phyloP scores from a whole-genome alignment of 2,888 invertebrate species.

The Agrochola circellaris region DNA sequence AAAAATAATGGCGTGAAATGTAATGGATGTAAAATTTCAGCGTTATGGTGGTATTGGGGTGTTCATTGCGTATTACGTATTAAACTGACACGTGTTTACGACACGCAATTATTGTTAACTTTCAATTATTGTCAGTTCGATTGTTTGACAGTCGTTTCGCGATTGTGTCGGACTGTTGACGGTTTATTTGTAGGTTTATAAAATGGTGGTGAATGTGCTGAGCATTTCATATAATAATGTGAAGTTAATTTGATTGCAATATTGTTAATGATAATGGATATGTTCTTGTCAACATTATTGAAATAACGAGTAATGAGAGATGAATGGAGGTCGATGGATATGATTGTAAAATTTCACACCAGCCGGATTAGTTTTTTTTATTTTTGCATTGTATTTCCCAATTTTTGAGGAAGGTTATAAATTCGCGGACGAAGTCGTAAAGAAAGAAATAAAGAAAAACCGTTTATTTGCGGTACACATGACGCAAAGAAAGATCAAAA shows the following conservation, averaged over 20 bases:
- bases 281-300: neutral
- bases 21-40: slow-evolving; percentile 69
- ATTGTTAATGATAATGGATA: neutral
- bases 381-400: no score
- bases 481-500: no score
- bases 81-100: slow-evolving; percentile 64
- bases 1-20: slow-evolving; percentile 80
- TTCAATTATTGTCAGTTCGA: slow-evolving; percentile 64
- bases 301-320: neutral
- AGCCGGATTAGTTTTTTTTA: no score
- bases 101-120: slow-evolving; percentile 65
- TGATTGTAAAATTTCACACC: neutral
- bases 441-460: no score
- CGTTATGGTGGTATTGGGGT: slow-evolving; percentile 56
- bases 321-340: no score
- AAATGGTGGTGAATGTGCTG: slow-evolving; percentile 11
- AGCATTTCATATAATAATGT: slow-evolving; percentile 5
- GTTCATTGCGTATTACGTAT: slow-evolving; percentile 62
- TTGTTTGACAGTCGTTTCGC: slow-evolving; percentile 68
- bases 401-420: no score
- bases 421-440: no score
- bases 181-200: slow-evolving; percentile 36
- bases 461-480: no score
- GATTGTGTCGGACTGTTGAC: slow-evolving; percentile 7
- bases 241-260: slow-evolving; percentile 37